Percentiles rank a stretch among this genome's conserved stretches.
These are phyloP conservation scores for Poeciliopsis turrubarensis DNA, from an alignment of 2,113 vertebrate genomes.

Conservation along the genomic window DNA sequence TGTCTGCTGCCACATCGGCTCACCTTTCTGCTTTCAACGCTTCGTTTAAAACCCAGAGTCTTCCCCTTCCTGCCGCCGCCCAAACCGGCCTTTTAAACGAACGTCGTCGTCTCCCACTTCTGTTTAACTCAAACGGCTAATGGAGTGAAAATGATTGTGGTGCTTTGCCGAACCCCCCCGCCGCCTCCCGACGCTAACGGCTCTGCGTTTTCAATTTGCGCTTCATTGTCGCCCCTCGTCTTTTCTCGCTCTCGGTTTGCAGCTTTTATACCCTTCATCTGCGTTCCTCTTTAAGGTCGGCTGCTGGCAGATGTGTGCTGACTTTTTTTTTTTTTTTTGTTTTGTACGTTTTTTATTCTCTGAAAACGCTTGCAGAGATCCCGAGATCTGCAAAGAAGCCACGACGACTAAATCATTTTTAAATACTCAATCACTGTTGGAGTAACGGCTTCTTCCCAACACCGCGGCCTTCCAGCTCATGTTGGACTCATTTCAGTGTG, in stretches of 20 bases:
- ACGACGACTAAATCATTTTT: background rate
- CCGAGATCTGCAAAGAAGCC: background rate
- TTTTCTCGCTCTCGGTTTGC: background rate
- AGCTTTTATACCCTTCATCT: slow-evolving; percentile 1
- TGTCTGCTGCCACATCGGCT: background rate
- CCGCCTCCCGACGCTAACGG: slow-evolving; percentile 1
- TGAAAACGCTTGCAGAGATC: slow-evolving; percentile 6
- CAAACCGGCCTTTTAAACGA: slow-evolving; percentile 15
- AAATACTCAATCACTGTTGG: background rate
- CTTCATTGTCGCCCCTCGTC: slow-evolving; percentile 15
- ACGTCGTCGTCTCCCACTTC: slow-evolving; percentile 4
- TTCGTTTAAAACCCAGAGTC: slow-evolving; percentile 2
- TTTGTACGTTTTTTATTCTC: too few species aligned
- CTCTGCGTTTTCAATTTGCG: slow-evolving; percentile 47
- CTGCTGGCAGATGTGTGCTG: background rate
- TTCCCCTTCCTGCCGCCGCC: background rate
- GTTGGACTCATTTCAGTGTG: too few species aligned
- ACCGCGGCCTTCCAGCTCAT: too few species aligned
- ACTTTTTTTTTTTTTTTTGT: background rate
- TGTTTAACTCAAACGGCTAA: slow-evolving; percentile 46
- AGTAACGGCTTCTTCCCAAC: too few species aligned
- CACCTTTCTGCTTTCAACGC: slow-evolving; percentile 8
- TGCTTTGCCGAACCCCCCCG: background rate
- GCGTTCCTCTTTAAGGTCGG: background rate
- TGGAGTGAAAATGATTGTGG: slow-evolving; percentile 50